Base-by-base conservation (phyloP, 2,888 invertebrate genomes). In the Coecobrya sp. region DNA sequence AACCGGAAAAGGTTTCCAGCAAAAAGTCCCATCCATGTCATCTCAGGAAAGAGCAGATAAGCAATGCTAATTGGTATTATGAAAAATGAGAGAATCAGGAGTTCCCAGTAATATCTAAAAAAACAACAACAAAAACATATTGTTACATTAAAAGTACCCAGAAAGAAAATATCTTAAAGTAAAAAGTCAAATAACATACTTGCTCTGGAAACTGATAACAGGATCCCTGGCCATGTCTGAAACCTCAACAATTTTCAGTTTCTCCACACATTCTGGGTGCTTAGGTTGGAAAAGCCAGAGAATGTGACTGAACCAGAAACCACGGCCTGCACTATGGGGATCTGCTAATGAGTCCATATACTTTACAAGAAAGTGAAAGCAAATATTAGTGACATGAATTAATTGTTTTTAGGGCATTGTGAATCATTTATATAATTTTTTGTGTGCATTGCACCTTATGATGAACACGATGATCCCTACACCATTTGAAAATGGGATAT, bases 291-390 rank as follows among this genome's bases (percentile, higher is more conserved):
- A 96, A 93, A 99, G 96, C 99, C 99, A 99, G 93, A 99, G 99
- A 95, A 99, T 97, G 96, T 99, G 99, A 0, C 99, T 97, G 96
- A 99, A 99, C 97, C 99, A 99, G 96, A 99, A 99, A n/a, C 99
- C 99, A 36, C 98, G 96, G 22, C 10, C 16, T 0, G 98, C 98
- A 95, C 98, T 98, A 95, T 99, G 98, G 0, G 99, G 99, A 96
- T 99, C 99, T 0, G 98, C 98, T 95, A 99, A 97, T 0, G 99
- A 99, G 95, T 99, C 99, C 25, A 98, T 98, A 96, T 97, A 99
- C 68, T 68, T 4, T 36, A 4, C 36, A 36, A n/a, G 36, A 36
- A 36, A 36, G 2, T 36, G 27, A 27, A 27, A 3, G 65, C 0
- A 27, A 16, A 13, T 0, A 68, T n/a, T n/a, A n/a, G n/a, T n/a